Evolutionary conservation across 1,140 invertebrate species (phyloP), one percentile per base, ranked within the genome.

Genomic region (Lepeophtheirus salmonis): DNA sequence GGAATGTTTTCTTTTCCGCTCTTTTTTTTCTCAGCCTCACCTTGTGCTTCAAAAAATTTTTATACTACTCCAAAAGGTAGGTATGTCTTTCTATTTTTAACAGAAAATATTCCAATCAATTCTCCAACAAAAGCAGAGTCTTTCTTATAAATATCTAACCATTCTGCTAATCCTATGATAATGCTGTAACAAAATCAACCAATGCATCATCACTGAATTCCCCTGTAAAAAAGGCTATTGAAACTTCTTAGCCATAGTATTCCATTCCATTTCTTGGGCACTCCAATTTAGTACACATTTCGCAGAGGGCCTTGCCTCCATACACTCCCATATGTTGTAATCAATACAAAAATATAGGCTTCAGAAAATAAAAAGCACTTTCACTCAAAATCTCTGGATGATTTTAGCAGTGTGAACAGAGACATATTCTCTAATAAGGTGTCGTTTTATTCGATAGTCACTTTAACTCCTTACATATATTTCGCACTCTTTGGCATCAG

Each of bases 151-250:
- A 92, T 90, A 56, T 80, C 71, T 22, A 79, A 66, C 91, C 91
- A 97, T 52, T 83, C 76, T 41, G 79, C 69, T 16, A 97, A 66
- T 14, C 79, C 77, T 18, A 80, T 22, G 76, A 73, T 23, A 96
- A 71, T 54, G 77, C 81, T 21, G 75, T 69, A 1, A 91, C 72
- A 72, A 92, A 83, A 72, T 95, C 89, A 61, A 77, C 81, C 1
- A 84, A 70, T 17, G 79, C 80, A 64, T 77, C 74, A n/a, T 79
- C 75, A 51, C 78, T 77, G 68, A 95, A 95, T 67, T 94, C 78
- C 6, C 91, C 91, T 51, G 83, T 88, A n/a, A 95, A 79, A 73
- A 90, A 92, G 12, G 86, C 83, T 68, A 84, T 75, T 4, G 87
- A 86, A 10, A 81, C 89, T 79, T 96, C 91, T 61, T 79, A 78